Evolutionary conservation across 2,797 vertebrate genomes (phyloP), one percentile per base, ranked within the genome.

Genomic region (Ctenopoma kingsleyae): DNA sequence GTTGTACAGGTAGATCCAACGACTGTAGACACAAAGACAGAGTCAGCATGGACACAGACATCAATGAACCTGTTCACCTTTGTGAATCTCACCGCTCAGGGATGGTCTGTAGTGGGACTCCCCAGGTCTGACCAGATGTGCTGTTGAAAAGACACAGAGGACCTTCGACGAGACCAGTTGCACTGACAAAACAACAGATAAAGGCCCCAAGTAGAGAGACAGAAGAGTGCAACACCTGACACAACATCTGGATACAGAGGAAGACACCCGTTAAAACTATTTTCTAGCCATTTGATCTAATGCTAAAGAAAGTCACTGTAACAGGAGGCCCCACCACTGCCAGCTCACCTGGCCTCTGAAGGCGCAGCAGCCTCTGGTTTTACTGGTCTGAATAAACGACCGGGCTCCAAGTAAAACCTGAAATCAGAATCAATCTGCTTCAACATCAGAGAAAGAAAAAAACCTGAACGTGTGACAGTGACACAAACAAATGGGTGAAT

Each of bases 141-240:
- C 72, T 30, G 41, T 93, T 91, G 72, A 92, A 90, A 4, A 92
- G 79, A 76, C 94, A 95, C 4, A 88, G 86, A 0, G 94, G 94
- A 27, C 94, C 94, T 35, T 67, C 63, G 1, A 40, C 49, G 16
- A 95, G 85, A 6, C 91, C 94, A 0, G 56, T 89, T 15, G n/a
- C 30, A 27, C 91, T 92, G 25, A 94, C 81, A 30, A 88, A 4
- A 17, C 83, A 90, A 30, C 92, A 92, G 27, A 60, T 5, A 0
- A 36, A 83, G 0, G 93, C 87, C 2, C 76, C 84, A 7, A 86
- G 17, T 8, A 90, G 16, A 8, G 85, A 88, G 23, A 90, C 25
- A 17, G 56, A 67, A 4, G 90, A 92, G 79, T 83, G 86, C 2
- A 82, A 17, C 19, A 56, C 49, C 48, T 25, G 57, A 6, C 8